Evolutionary conservation across 2,888 invertebrate species (phyloP), one percentile per base, ranked within the genome.

Genomic region (Andrena bicolor): DNA sequence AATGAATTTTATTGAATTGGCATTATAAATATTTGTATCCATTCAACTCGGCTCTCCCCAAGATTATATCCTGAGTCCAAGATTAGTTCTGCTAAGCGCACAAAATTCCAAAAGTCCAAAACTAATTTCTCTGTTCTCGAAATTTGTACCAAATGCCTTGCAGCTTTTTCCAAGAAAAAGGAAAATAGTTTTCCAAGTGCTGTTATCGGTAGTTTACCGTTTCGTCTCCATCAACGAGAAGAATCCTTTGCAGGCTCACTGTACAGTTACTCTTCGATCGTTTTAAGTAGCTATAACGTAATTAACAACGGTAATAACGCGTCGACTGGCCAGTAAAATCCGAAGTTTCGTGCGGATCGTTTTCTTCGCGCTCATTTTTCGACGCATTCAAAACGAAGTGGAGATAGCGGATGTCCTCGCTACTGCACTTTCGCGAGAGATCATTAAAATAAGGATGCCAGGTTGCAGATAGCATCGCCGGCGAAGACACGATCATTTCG

Each of bases 291-390:
- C 51, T 48, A 48, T 64, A 48, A 63, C 30, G 68, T 75, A 79
- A 75, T 79, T 75, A 79, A 75, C 69, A 75, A 58, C 75, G 26
- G 60, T 65, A 79, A 75, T 75, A 79, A 65, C 51, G 32, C 60
- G 75, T 70, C 69, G 51, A 74, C 56, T 53, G 49, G 10, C 48
- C 78, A 79, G 69, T 79, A 79, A 79, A 79, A 74, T 69, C 35
- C 20, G 10, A 35, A 72, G 64, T 72, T 65, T 10, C 32, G 10
- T 20, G 10, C 49, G n/a, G 56, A 48, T 8, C 53, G 48, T 61
- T 68, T 74, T 63, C 68, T 78, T 78, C 78, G 49, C 74, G 64
- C 41, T 68, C 13, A 32, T 63, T 35, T 53, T 53, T 61, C 61
- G 30, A 41, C n/a, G 10, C 61, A 23, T 49, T 58, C 61, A 60